Conservation (phyloP, 1,140 invertebrate species). For the Drosophila biarmipes region DNA sequence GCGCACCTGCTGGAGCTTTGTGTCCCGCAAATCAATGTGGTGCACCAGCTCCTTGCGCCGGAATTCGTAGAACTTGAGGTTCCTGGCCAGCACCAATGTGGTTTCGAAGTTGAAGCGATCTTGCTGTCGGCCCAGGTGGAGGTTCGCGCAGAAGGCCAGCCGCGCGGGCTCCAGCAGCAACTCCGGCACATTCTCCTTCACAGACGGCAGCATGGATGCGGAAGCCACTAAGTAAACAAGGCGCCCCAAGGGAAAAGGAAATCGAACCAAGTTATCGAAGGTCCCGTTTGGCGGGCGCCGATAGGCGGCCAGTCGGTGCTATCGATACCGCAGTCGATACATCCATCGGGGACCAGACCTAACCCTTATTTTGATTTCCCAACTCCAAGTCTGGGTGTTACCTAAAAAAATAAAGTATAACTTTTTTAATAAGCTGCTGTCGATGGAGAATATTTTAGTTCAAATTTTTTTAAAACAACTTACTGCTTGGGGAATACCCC, state of each 20-base stretch:
- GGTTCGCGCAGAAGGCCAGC: conserved; percentile 45
- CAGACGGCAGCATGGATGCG: conserved; percentile 41
- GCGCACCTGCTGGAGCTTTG: conserved; percentile 5
- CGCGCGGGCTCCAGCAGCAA: conserved; percentile 46
- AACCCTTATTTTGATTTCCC: too few relatives aligned
- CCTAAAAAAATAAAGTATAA: too few relatives aligned
- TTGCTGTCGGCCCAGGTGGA: conserved; percentile 25
- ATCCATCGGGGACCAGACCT: too few relatives aligned
- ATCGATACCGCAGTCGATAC: too few relatives aligned
- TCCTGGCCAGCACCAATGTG: conserved; percentile 38
- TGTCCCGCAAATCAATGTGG: conserved; percentile 43
- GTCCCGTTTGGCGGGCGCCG: too few relatives aligned
- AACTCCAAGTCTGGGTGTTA: too few relatives aligned
- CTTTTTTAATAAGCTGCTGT: too few relatives aligned
- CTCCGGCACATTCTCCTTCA: conserved; percentile 55
- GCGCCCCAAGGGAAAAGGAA: neutral
- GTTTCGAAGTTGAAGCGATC: neutral
- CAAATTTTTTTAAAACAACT: neutral
- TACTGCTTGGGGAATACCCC: too few relatives aligned
- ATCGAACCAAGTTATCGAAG: neutral
- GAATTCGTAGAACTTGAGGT: conserved; percentile 63
- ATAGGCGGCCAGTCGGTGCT: too few relatives aligned
- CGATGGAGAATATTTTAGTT: too few relatives aligned
- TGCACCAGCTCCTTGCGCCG: conserved; percentile 54
- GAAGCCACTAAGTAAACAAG: conserved; percentile 21